Percentiles rank a stretch among this genome's conserved stretches.
Evolutionary conservation across 1,140 invertebrate genomes (phyloP).

Genomic region (Leptinotarsa texana): DNA sequence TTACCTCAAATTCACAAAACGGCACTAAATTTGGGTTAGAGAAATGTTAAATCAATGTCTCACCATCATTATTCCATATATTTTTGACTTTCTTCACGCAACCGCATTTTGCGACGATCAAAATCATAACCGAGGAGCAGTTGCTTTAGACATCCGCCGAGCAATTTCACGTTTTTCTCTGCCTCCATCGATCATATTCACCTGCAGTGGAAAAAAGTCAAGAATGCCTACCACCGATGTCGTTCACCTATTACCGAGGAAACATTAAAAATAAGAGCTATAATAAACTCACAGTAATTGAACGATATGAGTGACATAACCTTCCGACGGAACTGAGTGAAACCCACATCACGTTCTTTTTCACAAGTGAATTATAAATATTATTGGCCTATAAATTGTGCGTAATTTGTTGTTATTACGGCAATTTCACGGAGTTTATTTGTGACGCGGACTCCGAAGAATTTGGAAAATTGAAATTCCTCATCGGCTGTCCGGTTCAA

Average conservation of each 20-base stretch:
- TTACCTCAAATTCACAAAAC: too few species aligned
- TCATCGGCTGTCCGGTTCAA: constrained; percentile 38
- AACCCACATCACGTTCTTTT: constrained; percentile 15
- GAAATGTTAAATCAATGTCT: too few species aligned
- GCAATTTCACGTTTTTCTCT: background rate
- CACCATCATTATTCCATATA: too few species aligned
- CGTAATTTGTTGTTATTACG: constrained; percentile 49
- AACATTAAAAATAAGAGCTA: constrained; percentile 34
- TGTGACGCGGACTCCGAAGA: constrained; percentile 38
- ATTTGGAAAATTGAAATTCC: constrained; percentile 49
- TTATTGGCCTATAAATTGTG: constrained; percentile 47
- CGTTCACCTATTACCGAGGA: background rate
- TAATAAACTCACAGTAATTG: constrained; percentile 34
- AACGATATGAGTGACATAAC: constrained; percentile 30
- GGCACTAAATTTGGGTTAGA: too few species aligned
- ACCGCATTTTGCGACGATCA: too few species aligned
- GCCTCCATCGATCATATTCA: background rate
- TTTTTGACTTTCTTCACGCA: too few species aligned
- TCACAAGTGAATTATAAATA: constrained; percentile 44
- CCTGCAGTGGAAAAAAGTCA: background rate
- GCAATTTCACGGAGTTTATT: constrained; percentile 46
- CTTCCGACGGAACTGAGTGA: constrained; percentile 29
- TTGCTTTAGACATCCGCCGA: too few species aligned
- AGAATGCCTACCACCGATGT: constrained; percentile 13
- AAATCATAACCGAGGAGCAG: too few species aligned